Conservation (phyloP, 2,888 invertebrate species). For the Melieria omissa region DNA sequence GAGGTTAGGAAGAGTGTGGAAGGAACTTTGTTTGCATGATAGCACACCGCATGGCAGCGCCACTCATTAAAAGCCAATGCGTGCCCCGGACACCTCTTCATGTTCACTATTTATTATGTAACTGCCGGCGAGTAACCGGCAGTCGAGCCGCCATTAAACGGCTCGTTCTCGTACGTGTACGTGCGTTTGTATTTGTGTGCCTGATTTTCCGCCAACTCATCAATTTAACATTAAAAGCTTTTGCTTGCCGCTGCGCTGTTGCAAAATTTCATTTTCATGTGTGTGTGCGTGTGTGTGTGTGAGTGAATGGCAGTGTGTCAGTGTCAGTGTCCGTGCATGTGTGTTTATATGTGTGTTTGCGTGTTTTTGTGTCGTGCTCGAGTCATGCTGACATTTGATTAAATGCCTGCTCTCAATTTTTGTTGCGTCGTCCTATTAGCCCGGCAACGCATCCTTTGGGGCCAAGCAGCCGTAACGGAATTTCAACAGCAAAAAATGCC, state of each 20-base stretch:
- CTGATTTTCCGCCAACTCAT: constrained; percentile 10
- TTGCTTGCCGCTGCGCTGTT: too few species aligned
- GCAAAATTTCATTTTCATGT: too few species aligned
- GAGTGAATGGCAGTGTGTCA: too few species aligned
- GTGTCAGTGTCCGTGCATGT: too few species aligned
- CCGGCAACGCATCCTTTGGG: background rate
- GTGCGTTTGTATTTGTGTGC: background rate
- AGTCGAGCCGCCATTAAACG: too few species aligned
- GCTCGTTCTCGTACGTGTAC: background rate
- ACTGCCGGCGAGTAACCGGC: background rate
- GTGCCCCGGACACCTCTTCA: background rate
- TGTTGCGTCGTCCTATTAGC: background rate
- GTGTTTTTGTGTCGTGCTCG: too few species aligned
- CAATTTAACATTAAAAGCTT: background rate
- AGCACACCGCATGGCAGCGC: too few species aligned
- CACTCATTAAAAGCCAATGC: background rate
- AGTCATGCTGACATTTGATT: constrained; percentile 24
- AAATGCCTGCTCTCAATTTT: constrained; percentile 2
- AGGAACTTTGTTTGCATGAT: too few species aligned
- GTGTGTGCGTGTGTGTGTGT: too few species aligned
- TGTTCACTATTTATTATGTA: background rate
- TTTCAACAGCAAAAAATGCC: background rate
- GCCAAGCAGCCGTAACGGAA: background rate
- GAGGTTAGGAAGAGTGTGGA: too few species aligned
- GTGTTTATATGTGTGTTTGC: background rate